Evolutionary conservation across 2,797 vertebrate species (phyloP), one percentile per base, ranked within the genome.

Genomic region (Lepilemur ruficaudatus): DNA sequence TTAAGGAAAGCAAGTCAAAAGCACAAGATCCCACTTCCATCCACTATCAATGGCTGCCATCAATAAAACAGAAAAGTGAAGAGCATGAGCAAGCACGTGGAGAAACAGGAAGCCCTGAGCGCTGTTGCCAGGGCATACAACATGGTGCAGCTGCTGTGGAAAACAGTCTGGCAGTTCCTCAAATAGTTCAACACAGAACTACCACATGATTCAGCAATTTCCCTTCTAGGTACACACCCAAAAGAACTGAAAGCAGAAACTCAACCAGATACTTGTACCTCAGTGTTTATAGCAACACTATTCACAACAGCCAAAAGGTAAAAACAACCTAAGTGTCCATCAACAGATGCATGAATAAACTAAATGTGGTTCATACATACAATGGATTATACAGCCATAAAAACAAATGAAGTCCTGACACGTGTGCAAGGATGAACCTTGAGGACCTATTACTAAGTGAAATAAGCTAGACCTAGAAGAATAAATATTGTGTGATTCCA

Each of bases 351-450:
- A 35, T 0, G 18, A 22, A 32, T 9, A 38, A 35, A 25, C 13
- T 65, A 14, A 25, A 7, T 1, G 22, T 0, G 30, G 30, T 8
- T 6, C 12, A 17, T 2, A 0, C 22, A 48, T 3, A 52, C 28
- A 4, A 18, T 0, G 38, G 75, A 17, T 6, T 35, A 10, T 1
- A 50, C 1, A 4, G 25, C 3, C 15, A 4, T 1, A 48, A 28
- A 55, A 55, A 35, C n/a, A 28, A 61, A 30, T 10, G 55, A 15
- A 22, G 78, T 38, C 30, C 72, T n/a, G 50, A 78, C 22, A 28
- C 28, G 1, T 4, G 28, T 65, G 38, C 57, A 20, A 2, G n/a
- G 70, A 48, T 1, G n/a, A 38, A 10, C 63, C 72, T 28, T 14
- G 35, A 35, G 25, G 41, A 14, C 43, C 5, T 3, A 1, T 50